Conservation (phyloP, 1,140 invertebrate genomes). For the Drosophila arawakana region DNA sequence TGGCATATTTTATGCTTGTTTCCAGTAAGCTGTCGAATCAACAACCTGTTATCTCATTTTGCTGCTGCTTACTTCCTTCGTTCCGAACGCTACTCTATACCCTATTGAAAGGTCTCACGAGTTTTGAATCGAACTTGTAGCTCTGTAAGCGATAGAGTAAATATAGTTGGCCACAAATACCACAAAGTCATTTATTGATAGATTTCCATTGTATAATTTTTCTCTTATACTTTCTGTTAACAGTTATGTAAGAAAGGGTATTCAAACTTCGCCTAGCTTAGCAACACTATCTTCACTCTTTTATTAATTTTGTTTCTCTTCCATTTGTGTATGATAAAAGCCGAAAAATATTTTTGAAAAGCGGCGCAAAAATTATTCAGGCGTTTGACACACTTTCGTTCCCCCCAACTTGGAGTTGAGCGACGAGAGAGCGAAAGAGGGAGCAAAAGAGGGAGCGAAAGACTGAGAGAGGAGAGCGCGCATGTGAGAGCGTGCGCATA, state of each 20-base stretch:
- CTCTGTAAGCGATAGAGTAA: neutral
- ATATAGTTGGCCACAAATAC: too few relatives aligned
- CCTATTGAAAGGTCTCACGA: neutral
- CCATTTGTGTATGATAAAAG: slow-evolving; percentile 40
- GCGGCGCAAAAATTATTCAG: slow-evolving; percentile 74
- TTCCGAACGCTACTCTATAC: slow-evolving; percentile 16
- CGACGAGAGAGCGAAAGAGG: slow-evolving; percentile 9
- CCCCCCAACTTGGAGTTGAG: slow-evolving; percentile 24
- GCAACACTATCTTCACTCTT: neutral
- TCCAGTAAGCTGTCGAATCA: slow-evolving; percentile 26
- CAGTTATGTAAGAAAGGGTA: neutral
- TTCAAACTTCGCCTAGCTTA: neutral
- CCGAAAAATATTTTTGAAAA: slow-evolving; percentile 52
- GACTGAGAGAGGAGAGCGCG: too few relatives aligned
- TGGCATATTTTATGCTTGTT: slow-evolving; percentile 49
- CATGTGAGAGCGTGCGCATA: slow-evolving; percentile 8
- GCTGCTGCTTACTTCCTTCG: slow-evolving; percentile 39
- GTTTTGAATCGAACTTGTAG: neutral
- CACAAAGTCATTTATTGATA: too few relatives aligned
- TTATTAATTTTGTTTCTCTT: slow-evolving; percentile 13
- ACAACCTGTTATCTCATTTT: slow-evolving; percentile 75
- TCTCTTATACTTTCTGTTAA: too few relatives aligned
- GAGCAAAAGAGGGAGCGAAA: neutral
- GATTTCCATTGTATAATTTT: too few relatives aligned
- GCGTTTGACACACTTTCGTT: slow-evolving; percentile 80